Evolutionary conservation across 2,888 invertebrate genomes (phyloP).

Genomic region (Torymus auratus): DNA sequence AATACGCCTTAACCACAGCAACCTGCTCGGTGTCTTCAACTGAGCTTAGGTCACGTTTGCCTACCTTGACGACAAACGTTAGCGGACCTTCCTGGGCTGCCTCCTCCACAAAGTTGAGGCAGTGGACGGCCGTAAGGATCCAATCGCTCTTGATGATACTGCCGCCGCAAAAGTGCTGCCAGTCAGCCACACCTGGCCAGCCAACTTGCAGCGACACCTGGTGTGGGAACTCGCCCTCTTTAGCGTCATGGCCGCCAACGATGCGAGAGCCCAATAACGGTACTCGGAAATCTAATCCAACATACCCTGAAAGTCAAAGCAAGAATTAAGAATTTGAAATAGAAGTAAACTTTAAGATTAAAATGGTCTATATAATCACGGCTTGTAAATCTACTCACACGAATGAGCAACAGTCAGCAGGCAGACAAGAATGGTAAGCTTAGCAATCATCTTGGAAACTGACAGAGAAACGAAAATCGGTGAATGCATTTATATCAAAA

Average conservation of each 20-base stretch:
- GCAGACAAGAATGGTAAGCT: slow-evolving; percentile 5
- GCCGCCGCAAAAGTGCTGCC: slow-evolving; percentile 72
- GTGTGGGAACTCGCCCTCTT: slow-evolving; percentile 75
- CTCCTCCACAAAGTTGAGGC: too few species aligned
- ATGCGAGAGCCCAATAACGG: slow-evolving; percentile 49
- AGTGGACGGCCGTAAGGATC: too few species aligned
- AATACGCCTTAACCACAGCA: too few species aligned
- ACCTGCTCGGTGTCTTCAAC: too few species aligned
- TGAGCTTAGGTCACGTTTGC: too few species aligned
- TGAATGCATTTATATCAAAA: too few species aligned
- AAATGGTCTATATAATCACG: not conserved
- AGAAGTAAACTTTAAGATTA: not conserved
- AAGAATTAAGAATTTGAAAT: not conserved
- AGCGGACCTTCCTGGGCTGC: too few species aligned
- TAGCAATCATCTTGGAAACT: slow-evolving; percentile 1
- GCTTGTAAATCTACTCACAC: slow-evolving; percentile 14
- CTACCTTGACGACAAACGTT: too few species aligned
- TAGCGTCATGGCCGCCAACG: slow-evolving; percentile 69
- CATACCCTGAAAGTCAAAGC: too few species aligned
- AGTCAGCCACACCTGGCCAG: slow-evolving; percentile 60
- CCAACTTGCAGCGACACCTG: slow-evolving; percentile 76
- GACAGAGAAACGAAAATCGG: too few species aligned
- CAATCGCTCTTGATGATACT: slow-evolving; percentile 64
- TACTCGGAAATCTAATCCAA: not conserved
- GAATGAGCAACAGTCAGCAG: slow-evolving; percentile 20